Percentiles rank a stretch among this genome's conserved stretches.
Evolutionary conservation across 2,113 vertebrate genomes (phyloP).

Genomic region (Syngnathus scovelli): DNA sequence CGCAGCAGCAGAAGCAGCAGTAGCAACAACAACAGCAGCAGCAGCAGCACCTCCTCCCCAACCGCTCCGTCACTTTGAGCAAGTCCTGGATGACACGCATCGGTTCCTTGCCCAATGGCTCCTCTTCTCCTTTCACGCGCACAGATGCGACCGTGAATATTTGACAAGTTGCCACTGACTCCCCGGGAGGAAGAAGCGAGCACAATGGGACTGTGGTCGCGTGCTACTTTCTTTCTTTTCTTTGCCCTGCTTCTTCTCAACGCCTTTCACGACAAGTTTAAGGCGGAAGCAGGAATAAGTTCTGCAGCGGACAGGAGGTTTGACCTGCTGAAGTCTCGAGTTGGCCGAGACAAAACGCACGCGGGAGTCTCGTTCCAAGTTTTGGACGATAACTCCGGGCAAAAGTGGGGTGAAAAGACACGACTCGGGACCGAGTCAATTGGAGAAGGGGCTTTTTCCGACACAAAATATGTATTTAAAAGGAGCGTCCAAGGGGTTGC

Average conservation of each 20-base stretch:
- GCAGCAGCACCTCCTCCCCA: slow-evolving; percentile 53
- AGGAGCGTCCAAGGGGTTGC: slow-evolving; percentile 61
- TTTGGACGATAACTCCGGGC: not conserved
- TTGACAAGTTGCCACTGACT: slow-evolving; percentile 34
- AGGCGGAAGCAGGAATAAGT: slow-evolving; percentile 57
- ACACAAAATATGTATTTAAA: slow-evolving; percentile 31
- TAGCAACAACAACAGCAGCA: no score
- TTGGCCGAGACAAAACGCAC: not conserved
- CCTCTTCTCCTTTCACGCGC: slow-evolving; percentile 11
- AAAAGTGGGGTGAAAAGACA: slow-evolving; percentile 15
- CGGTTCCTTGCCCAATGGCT: slow-evolving; percentile 2
- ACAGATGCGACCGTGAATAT: slow-evolving; percentile 43
- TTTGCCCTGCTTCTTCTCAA: slow-evolving; percentile 30
- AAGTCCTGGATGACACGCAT: slow-evolving; percentile 47
- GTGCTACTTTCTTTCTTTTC: slow-evolving; percentile 48
- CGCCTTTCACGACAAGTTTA: slow-evolving; percentile 42
- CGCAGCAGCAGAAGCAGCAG: slow-evolving; percentile 32
- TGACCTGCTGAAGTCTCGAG: slow-evolving; percentile 17
- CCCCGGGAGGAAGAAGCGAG: slow-evolving; percentile 11
- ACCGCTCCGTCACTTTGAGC: slow-evolving; percentile 64
- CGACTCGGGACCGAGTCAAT: slow-evolving; percentile 20
- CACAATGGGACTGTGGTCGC: slow-evolving; percentile 55
- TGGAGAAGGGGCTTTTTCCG: slow-evolving; percentile 7
- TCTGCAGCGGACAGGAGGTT: slow-evolving; percentile 34
- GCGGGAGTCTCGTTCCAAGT: not conserved